Base-by-base conservation (phyloP, 2,113 vertebrate species). In the Sminthopsis crassicaudata region DNA sequence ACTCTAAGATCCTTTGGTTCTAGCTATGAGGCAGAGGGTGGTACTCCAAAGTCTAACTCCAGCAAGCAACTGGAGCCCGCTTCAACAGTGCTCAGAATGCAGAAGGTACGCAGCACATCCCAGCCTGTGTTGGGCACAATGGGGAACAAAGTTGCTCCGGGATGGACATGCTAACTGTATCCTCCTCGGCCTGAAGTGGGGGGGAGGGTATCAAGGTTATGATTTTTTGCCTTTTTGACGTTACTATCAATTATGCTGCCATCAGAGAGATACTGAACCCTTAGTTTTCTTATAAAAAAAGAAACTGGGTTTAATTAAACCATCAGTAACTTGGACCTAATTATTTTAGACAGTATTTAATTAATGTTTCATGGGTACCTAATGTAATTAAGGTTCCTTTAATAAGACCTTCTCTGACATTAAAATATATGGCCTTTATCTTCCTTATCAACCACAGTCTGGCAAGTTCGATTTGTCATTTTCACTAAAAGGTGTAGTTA, bases 281-380 rank as follows among this genome's bases (percentile, higher is more conserved):
- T 99, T 98, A 98, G 98, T 99, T 99, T 99, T 98, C 98, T 98
- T 99, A 98, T 98, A 98, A 98, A 99, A 99, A 99, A 98, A 98
- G 99, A 99, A 99, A 98, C 98, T 98, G 94, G 96, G 98, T 99
- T 99, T 99, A 99, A 99, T 99, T 99, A 99, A 99, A 99, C 98
- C 99, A 98, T 99, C 99, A 99, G 99, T 99, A 99, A 99, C 99
- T 99, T 98, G 97, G 94, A 99, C 98, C 98, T 99, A 99, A 99
- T 99, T 99, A 99, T 99, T 98, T 99, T 99, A 98, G 98, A 99
- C 99, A 99, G 99, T 99, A 99, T 99, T 99, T 99, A 99, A 99
- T 99, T 99, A 99, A 99, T 99, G 99, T 99, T 99, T 99, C 99
- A 99, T 98, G 98, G 99, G 98, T 99, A 99, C 99, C 99, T 99